Percentiles rank a stretch among this genome's conserved stretches.
phyloP scores from a whole-genome alignment of 1,140 invertebrate genomes.

The Lasioglossum albipes region DNA sequence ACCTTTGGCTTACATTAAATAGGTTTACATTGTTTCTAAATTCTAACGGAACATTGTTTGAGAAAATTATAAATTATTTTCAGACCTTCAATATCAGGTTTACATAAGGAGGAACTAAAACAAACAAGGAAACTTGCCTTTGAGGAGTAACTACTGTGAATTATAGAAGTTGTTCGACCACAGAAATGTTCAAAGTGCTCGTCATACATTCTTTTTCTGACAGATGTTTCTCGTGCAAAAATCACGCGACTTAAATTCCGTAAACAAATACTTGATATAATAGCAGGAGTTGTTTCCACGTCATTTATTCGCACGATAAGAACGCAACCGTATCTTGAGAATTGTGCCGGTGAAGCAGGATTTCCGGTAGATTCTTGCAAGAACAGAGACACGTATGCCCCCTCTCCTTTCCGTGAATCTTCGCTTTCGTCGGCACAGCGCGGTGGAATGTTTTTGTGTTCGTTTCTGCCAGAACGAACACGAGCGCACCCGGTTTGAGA shows the following conservation, averaged over 20 bases:
- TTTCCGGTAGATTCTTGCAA: conserved; percentile 29
- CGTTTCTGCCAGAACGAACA: conserved; percentile 7
- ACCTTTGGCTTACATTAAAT: no score
- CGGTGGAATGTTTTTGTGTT: conserved; percentile 9
- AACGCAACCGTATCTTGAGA: not conserved
- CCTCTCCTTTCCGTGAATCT: conserved; percentile 19
- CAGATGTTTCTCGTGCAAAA: not conserved
- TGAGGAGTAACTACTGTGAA: no score
- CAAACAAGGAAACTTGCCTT: no score
- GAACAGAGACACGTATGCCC: not conserved
- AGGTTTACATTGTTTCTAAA: no score
- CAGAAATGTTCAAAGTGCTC: no score
- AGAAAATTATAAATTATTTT: no score
- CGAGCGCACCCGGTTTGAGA: conserved; percentile 5
- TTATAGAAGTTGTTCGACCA: not conserved
- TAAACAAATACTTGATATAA: conserved; percentile 25
- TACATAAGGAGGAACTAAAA: no score
- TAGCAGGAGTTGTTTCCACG: conserved; percentile 10
- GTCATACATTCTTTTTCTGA: not conserved
- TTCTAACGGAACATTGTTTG: no score
- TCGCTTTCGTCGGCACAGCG: not conserved
- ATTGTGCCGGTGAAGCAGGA: conserved; percentile 8
- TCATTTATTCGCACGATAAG: conserved; percentile 34
- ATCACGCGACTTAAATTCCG: not conserved
- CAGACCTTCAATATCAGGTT: no score